phyloP scores from a whole-genome alignment of 2,888 invertebrate genomes.

The Malthinus seriepunctatus region DNA sequence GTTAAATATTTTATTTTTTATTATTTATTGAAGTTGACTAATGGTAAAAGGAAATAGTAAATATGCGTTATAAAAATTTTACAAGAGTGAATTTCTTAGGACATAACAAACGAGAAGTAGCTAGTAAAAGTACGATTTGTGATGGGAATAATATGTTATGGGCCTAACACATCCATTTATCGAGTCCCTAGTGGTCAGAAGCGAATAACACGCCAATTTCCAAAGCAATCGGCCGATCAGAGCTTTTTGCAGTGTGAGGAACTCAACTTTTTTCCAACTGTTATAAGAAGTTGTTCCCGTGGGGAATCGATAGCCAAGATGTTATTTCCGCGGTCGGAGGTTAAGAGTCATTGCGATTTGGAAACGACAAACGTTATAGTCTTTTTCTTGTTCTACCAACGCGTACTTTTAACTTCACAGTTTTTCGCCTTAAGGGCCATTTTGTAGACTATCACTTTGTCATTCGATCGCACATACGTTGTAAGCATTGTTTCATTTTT shows the following conservation, averaged over 20 bases:
- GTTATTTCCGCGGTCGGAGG: constrained; percentile 46
- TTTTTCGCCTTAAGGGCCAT: constrained; percentile 28
- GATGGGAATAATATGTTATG: constrained; percentile 33
- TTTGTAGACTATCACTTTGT: constrained; percentile 27
- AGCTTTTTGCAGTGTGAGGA: constrained; percentile 46
- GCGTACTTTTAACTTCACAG: constrained; percentile 21
- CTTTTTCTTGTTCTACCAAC: constrained; percentile 33
- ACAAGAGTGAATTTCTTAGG: constrained; percentile 15
- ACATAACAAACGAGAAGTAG: constrained; percentile 28
- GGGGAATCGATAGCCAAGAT: constrained; percentile 48
- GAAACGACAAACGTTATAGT: constrained; percentile 38
- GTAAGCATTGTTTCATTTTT: constrained; percentile 25
- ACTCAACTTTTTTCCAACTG: constrained; percentile 39
- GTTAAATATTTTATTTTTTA: not conserved
- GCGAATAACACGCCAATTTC: constrained; percentile 53
- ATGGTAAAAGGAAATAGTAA: constrained; percentile 3
- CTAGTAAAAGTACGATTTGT: constrained; percentile 29
- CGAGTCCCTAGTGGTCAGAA: constrained; percentile 46
- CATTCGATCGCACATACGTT: constrained; percentile 27
- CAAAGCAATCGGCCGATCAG: constrained; percentile 50
- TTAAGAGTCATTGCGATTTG: constrained; percentile 49
- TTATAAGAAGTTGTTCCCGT: constrained; percentile 51
- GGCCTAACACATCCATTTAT: constrained; percentile 33
- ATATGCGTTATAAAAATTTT: constrained; percentile 19
- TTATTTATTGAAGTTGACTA: constrained; percentile 10